These are phyloP conservation scores for Nettapus auritus DNA, from an alignment of 2,113 vertebrate genomes.

Conservation along the genomic window DNA sequence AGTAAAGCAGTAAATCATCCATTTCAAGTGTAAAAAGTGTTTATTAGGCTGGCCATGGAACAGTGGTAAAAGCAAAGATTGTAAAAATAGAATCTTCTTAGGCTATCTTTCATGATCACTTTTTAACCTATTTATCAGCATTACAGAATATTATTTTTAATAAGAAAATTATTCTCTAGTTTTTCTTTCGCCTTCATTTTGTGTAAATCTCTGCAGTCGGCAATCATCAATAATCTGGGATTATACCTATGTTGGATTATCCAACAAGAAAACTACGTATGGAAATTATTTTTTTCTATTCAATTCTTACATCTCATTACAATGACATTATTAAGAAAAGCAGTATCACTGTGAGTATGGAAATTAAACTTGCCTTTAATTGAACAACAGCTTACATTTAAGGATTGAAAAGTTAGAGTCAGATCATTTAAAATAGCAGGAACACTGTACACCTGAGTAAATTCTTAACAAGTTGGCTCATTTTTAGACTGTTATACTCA, in stretches of 20 bases:
- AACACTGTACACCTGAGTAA: not conserved
- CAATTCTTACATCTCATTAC: not conserved
- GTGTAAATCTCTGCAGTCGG: not conserved
- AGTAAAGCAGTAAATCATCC: not conserved
- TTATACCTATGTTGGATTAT: not conserved
- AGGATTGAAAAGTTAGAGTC: not conserved
- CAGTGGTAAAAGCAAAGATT: not conserved
- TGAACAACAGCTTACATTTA: not conserved
- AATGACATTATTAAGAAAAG: not conserved
- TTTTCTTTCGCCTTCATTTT: not conserved
- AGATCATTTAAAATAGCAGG: not conserved
- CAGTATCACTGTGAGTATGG: not conserved
- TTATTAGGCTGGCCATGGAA: not conserved
- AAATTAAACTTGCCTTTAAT: not conserved
- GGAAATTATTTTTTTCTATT: not conserved
- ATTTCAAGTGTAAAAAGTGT: not conserved
- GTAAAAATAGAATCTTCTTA: not conserved
- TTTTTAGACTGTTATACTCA: not conserved
- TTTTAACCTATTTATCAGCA: not conserved
- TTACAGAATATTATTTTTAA: not conserved
- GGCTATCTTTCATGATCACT: not conserved
- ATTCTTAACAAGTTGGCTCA: not conserved
- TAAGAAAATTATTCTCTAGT: not conserved
- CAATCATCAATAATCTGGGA: not conserved
- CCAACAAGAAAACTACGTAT: not conserved